phyloP scores from a whole-genome alignment of 2,113 vertebrate genomes.

The Pteruthius melanotis region DNA sequence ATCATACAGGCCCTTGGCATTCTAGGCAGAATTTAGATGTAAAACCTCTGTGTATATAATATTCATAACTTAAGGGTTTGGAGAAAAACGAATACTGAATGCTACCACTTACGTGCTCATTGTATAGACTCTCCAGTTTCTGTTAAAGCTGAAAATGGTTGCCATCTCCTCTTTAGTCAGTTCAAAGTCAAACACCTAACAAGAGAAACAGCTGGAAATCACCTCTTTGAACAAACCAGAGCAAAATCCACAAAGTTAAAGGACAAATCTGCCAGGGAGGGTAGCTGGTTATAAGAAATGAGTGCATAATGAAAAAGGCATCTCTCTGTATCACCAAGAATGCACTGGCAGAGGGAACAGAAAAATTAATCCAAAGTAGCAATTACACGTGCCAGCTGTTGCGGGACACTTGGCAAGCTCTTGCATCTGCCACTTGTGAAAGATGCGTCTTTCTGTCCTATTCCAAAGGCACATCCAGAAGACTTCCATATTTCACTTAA shows the following conservation, averaged over 20 bases:
- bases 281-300: background rate
- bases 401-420: background rate
- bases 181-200: constrained; percentile 88
- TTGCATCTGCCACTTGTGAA: background rate
- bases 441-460: background rate
- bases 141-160: constrained; percentile 81
- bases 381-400: background rate
- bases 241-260: background rate
- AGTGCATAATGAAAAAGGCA: background rate
- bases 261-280: background rate
- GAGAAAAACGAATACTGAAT: background rate
- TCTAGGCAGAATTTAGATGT: background rate
- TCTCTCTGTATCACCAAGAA: background rate
- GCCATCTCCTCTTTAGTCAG: constrained; percentile 80
- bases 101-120: constrained; percentile 72
- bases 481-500: background rate
- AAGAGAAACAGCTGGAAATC: background rate
- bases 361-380: background rate
- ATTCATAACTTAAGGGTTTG: background rate
- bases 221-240: background rate
- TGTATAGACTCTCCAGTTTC: constrained; percentile 80
- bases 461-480: background rate
- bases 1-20: background rate
- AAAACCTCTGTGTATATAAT: background rate
- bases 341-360: background rate